Conservation (phyloP, 2,113 vertebrate species). For the Daubentonia madagascariensis region DNA sequence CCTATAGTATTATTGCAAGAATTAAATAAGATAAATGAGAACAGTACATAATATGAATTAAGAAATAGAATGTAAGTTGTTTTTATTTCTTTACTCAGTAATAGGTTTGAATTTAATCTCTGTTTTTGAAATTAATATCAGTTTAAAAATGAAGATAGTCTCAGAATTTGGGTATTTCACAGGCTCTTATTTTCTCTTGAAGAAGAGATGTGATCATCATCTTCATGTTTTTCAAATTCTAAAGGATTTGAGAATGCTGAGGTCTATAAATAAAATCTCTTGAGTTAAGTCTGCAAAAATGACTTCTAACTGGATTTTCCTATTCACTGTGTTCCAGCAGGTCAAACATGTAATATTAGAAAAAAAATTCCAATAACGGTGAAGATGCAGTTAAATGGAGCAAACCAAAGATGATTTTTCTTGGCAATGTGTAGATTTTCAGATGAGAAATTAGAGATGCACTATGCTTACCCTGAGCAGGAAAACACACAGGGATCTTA, state of each 20-base stretch:
- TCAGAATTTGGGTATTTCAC: not conserved
- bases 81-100: not conserved
- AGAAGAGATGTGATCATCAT: not conserved
- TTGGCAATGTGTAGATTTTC: slow-evolving; percentile 36
- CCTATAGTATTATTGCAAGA: not conserved
- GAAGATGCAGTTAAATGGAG: slow-evolving; percentile 47
- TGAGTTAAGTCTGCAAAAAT: not conserved
- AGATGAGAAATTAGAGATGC: slow-evolving; percentile 27
- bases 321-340: slow-evolving; percentile 39
- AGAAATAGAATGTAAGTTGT: not conserved
- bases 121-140: not conserved
- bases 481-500: not conserved
- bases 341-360: slow-evolving; percentile 39
- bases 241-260: slow-evolving; percentile 7
- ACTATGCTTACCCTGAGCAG: not conserved
- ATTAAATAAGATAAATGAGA: not conserved
- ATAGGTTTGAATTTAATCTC: not conserved
- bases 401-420: slow-evolving; percentile 46
- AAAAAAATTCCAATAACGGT: slow-evolving; percentile 5
- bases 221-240: slow-evolving; percentile 39
- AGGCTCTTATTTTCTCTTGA: not conserved
- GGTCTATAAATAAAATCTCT: slow-evolving; percentile 54
- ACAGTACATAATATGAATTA: not conserved
- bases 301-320: slow-evolving; percentile 47
- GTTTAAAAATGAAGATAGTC: not conserved